These are phyloP conservation scores for Hydrotaea diabolus DNA, from an alignment of 2,888 invertebrate species.

Conservation along the genomic window DNA sequence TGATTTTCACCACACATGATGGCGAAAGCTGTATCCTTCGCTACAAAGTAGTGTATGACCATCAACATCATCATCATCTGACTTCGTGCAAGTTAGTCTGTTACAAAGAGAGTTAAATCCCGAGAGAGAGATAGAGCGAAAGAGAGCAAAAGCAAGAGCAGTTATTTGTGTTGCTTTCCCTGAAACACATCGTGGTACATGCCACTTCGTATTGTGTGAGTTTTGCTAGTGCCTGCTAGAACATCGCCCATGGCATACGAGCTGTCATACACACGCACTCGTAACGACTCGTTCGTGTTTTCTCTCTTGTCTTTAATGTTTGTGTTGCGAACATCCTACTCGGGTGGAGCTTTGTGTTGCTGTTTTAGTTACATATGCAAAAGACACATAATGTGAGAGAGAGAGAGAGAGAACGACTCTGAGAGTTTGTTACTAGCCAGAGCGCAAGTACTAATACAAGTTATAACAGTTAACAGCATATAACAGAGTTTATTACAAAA, in stretches of 20 bases:
- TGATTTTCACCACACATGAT: constrained; percentile 78
- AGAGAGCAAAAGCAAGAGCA: no score
- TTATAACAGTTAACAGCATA: not conserved
- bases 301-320: not conserved
- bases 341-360: constrained; percentile 62
- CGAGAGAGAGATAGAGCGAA: not conserved
- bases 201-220: constrained; percentile 15
- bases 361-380: not conserved
- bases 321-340: constrained; percentile 1
- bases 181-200: not conserved
- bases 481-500: not conserved
- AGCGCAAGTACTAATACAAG: not conserved
- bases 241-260: constrained; percentile 64
- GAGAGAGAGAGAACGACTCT: not conserved
- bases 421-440: no score
- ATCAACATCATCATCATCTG: constrained; percentile 1
- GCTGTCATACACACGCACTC: constrained; percentile 42
- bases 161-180: constrained; percentile 30
- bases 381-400: not conserved
- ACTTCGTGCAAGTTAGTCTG: constrained; percentile 36
- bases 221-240: constrained; percentile 27
- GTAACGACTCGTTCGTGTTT: not conserved
- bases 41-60: constrained; percentile 27
- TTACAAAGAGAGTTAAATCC: not conserved
- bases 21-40: constrained; percentile 63